Base-by-base conservation (phyloP, 2,888 invertebrate species). In the Drosophila quinaria region DNA sequence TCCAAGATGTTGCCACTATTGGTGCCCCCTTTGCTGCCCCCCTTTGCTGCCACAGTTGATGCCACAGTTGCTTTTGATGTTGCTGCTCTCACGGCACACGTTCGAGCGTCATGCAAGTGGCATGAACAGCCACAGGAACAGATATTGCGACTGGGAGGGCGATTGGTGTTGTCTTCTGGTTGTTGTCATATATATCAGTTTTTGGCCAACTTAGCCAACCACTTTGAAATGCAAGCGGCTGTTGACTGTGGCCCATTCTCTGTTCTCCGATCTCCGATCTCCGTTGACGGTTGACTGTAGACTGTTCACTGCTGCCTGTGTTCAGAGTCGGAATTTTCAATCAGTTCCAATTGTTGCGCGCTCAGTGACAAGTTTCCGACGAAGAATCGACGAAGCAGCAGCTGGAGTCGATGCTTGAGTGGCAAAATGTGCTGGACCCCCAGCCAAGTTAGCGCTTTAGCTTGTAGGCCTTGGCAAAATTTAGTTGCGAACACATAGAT, bases 391-490 rank as follows among this genome's bases (percentile, higher is more conserved):
- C 2, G 33, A 13, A 49, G 15, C 41, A 41, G 52, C 25, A 33
- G 33, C 46, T 33, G 15, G 17, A 31, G 25, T 11, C 29, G 50
- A 5, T 25, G 80, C 78, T 69, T 78, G 88, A 91, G 87, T 91
- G 91, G 91, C 89, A 84, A 87, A 84, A 85, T 80, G 82, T 63
- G 74, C 54, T 73, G 90, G 92, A 92, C 92, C 92, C 82, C 91
- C 92, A 78, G 83, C 86, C 82, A 83, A 91, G 92, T 90, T 91
- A 91, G 89, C 91, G 91, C 90, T 90, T 91, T 87, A 87, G 65
- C 62, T 39, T 68, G 68, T 64, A 52, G 55, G 61, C 60, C 63
- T 69, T 67, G 76, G 78, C 71, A 78, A 84, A 87, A 89, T 84
- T 83, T 88, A 84, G 84, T 89, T 72, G 77, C 89, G 73, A 81